Base-by-base conservation (phyloP, 2,113 vertebrate genomes). In the Neotoma lepida region DNA sequence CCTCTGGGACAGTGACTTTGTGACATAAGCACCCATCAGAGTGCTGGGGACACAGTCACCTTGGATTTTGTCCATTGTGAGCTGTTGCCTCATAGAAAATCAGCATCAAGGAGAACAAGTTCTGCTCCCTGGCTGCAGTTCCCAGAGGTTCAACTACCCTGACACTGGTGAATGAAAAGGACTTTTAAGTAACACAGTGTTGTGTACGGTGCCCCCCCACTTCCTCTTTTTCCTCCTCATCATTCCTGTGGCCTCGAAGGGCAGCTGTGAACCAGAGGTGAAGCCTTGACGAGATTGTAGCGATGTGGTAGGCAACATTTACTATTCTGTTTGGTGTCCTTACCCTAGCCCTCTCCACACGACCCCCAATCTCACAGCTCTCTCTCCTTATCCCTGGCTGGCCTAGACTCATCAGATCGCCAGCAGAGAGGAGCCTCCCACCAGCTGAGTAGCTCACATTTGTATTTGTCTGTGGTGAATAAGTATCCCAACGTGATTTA, bases 1-100 rank as follows among this genome's bases (percentile, higher is more conserved):
- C 78, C 33, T 39, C 41, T 49, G 22, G 5, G 10, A 76, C 85
- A 49, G 20, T 49, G 44, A 93, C 96, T 97, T 97, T 97, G 96
- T 97, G 96, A 97, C 76, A 81, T 95, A 91, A 91, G 91, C 85
- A 86, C 61, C 61, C 14, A 9, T 49, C 73, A 64, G 93, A 93
- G 46, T 95, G 93, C 66, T 78, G 39, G 82, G 44, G 51, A 66
- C 87, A 24, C 3, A 61, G 70, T 76, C 73, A 13, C 68, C 17
- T 71, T 85, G 66, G 64, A 85, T 49, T 80, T 86, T 63, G 68
- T 61, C 78, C 26, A 1, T 89, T 91, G 63, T 84, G 94, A 97
- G 76, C 94, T 39, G 70, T 51, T 81, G 76, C 41, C 58, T 6
- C 54, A 20, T 76, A 89, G 81, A 90, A 95, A 85, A 22, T 2